Conservation (phyloP, 2,888 invertebrate genomes). For the Chorisops tibialis region DNA sequence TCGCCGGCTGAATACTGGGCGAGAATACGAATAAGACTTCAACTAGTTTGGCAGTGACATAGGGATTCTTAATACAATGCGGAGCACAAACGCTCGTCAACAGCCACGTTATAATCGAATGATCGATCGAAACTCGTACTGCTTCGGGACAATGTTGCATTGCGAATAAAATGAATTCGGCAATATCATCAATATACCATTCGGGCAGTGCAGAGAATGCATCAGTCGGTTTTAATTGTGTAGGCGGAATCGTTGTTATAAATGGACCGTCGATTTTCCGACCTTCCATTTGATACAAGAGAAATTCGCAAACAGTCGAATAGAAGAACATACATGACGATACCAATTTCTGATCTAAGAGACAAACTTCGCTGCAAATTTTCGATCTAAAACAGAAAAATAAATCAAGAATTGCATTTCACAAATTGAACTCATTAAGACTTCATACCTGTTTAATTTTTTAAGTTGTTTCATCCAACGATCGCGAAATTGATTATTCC, state of each 20-base stretch:
- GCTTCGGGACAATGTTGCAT: conserved; percentile 78
- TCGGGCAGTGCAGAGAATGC: conserved; percentile 91
- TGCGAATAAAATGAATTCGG: conserved; percentile 90
- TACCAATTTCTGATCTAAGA: conserved; percentile 81
- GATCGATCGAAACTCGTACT: conserved; percentile 73
- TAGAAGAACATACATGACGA: conserved; percentile 83
- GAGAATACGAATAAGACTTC: conserved; percentile 83
- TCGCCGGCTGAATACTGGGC: conserved; percentile 60
- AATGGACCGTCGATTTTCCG: conserved; percentile 54
- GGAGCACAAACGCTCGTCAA: conserved; percentile 87
- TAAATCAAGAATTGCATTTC: background rate
- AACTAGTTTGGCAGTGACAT: conserved; percentile 93
- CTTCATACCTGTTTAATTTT: conserved; percentile 60
- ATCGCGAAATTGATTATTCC: conserved; percentile 79
- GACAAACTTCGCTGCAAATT: conserved; percentile 84
- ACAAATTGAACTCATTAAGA: background rate
- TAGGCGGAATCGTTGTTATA: conserved; percentile 56
- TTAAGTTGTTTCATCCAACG: conserved; percentile 87
- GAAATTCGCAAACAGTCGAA: conserved; percentile 76
- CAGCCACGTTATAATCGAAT: conserved; percentile 82
- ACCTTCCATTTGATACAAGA: conserved; percentile 64
- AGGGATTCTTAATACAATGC: conserved; percentile 91
- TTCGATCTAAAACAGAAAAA: conserved; percentile 62
- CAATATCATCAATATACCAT: conserved; percentile 96
- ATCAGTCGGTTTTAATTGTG: conserved; percentile 62